Evolutionary conservation across 2,888 invertebrate genomes (phyloP).

Genomic region (Erebia epiphron): DNA sequence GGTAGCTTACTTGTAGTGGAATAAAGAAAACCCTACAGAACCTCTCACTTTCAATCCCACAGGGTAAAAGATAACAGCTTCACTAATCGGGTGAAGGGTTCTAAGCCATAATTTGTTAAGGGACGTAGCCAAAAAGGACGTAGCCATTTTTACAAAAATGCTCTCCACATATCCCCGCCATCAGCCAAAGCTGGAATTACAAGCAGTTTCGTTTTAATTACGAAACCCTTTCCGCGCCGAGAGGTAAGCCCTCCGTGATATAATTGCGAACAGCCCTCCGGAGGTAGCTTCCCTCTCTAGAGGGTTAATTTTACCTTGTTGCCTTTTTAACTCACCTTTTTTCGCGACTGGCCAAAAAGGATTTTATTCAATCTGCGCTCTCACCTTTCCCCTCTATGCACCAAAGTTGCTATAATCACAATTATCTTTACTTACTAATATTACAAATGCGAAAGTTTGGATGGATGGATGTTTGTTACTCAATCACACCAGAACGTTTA

Average conservation of each 20-base stretch:
- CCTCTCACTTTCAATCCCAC: too few species aligned
- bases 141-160: not conserved
- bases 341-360: not conserved
- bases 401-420: too few species aligned
- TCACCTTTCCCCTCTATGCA: not conserved
- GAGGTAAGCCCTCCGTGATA: constrained; percentile 35
- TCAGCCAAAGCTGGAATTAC: constrained; percentile 29
- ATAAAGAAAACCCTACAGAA: too few species aligned
- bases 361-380: not conserved
- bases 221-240: constrained; percentile 33
- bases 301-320: not conserved
- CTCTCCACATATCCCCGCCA: constrained; percentile 16
- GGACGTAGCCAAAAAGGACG: not conserved
- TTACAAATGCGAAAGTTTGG: too few species aligned
- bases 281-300: constrained; percentile 17
- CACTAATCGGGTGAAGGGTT: too few species aligned
- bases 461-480: too few species aligned
- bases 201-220: constrained; percentile 41
- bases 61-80: too few species aligned
- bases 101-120: not conserved
- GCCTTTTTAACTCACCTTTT: not conserved
- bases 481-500: too few species aligned
- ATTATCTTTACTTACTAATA: too few species aligned
- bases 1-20: too few species aligned
- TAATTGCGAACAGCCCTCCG: constrained; percentile 41